Percentiles rank a stretch among this genome's conserved stretches.
phyloP scores from a whole-genome alignment of 1,140 invertebrate species.

The Tetramorium parvispinum region DNA sequence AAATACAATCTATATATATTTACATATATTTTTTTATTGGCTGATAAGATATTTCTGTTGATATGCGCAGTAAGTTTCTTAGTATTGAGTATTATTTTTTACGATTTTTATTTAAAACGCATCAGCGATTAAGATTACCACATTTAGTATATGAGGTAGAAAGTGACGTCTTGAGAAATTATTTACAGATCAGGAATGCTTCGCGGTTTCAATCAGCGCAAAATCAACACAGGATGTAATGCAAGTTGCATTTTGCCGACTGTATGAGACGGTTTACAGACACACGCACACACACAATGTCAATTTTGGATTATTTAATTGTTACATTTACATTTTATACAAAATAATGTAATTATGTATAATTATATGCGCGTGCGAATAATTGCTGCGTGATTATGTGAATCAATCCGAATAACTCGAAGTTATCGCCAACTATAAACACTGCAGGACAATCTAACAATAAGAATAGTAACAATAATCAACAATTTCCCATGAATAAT shows the following conservation, averaged over 20 bases:
- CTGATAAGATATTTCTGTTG: neutral
- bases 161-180: constrained; percentile 40
- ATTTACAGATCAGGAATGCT: constrained; percentile 56
- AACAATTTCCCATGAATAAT: neutral
- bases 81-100: neutral
- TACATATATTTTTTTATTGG: neutral
- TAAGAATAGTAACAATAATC: neutral
- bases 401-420: neutral
- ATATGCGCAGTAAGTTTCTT: neutral
- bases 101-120: neutral
- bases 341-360: constrained; percentile 1
- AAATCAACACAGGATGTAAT: constrained; percentile 3
- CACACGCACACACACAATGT: constrained; percentile 20
- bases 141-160: neutral
- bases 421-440: constrained; percentile 18
- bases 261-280: constrained; percentile 42
- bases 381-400: neutral
- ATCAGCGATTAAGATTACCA: constrained; percentile 57
- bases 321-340: neutral
- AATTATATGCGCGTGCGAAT: neutral
- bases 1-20: neutral
- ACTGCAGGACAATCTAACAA: constrained; percentile 30
- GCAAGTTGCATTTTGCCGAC: constrained; percentile 45
- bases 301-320: constrained; percentile 20
- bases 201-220: constrained; percentile 33